Percentiles rank a stretch among this genome's conserved stretches.
These are phyloP conservation scores for Ips typographus DNA, from an alignment of 1,140 invertebrate genomes.

Conservation along the genomic window DNA sequence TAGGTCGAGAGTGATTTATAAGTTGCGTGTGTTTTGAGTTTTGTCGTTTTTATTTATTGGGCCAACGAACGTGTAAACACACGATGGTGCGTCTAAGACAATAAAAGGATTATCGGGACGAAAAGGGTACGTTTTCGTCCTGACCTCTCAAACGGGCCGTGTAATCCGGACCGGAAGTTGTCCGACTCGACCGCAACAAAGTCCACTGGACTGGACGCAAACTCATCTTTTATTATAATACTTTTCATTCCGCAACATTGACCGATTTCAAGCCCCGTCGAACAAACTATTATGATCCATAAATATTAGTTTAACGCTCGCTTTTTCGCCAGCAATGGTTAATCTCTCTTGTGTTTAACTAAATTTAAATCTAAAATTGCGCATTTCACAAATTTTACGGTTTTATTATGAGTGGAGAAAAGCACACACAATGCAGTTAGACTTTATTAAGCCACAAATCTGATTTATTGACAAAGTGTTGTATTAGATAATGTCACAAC, in stretches of 20 bases:
- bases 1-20: background rate
- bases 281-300: conserved; percentile 33
- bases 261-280: conserved; percentile 31
- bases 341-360: too few relatives aligned
- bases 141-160: conserved; percentile 26
- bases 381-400: too few relatives aligned
- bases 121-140: background rate
- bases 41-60: conserved; percentile 6
- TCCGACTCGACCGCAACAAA: conserved; percentile 27
- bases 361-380: too few relatives aligned
- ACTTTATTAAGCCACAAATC: too few relatives aligned
- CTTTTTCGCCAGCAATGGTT: too few relatives aligned
- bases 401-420: too few relatives aligned
- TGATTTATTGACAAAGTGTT: too few relatives aligned
- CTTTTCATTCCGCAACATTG: conserved; percentile 34
- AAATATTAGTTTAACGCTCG: conserved; percentile 21
- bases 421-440: too few relatives aligned
- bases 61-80: background rate
- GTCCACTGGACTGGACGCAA: conserved; percentile 25
- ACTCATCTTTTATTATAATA: conserved; percentile 37
- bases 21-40: background rate
- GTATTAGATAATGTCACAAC: too few relatives aligned
- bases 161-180: conserved; percentile 31
- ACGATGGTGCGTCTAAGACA: background rate
- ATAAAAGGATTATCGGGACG: background rate